A percentile compares a stretch with the other conserved stretches of the same genome.
Conservation (phyloP, 2,888 invertebrate genomes). For the Entomobrya proxima region DNA sequence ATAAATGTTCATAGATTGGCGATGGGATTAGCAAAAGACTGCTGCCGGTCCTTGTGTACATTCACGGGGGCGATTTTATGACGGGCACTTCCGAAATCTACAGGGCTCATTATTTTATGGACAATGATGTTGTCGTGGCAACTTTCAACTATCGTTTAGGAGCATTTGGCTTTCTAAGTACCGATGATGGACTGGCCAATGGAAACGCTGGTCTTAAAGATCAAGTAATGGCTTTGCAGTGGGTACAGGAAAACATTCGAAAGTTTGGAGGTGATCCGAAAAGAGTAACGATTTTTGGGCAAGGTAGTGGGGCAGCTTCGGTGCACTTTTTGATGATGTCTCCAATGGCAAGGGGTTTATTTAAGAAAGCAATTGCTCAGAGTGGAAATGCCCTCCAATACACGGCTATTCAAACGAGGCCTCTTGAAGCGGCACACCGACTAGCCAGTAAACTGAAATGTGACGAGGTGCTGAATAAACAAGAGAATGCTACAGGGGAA, state of each 20-base stretch:
- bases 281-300: slow-evolving; percentile 60
- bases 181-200: slow-evolving; percentile 53
- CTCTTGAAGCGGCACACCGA: slow-evolving; percentile 68
- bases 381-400: slow-evolving; percentile 63
- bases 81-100: slow-evolving; percentile 66
- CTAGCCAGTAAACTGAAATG: slow-evolving; percentile 66
- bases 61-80: slow-evolving; percentile 68
- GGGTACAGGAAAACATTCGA: slow-evolving; percentile 67
- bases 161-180: slow-evolving; percentile 68
- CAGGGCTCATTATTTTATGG: slow-evolving; percentile 69
- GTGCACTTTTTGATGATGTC: slow-evolving; percentile 71
- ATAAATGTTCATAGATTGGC: slow-evolving; percentile 23
- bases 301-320: slow-evolving; percentile 61
- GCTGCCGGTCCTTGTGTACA: slow-evolving; percentile 67
- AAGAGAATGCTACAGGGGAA: slow-evolving; percentile 56
- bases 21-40: slow-evolving; percentile 67
- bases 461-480: slow-evolving; percentile 56
- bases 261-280: slow-evolving; percentile 67
- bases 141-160: slow-evolving; percentile 69
- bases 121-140: slow-evolving; percentile 61
- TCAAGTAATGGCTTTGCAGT: slow-evolving; percentile 63
- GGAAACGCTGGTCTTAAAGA: slow-evolving; percentile 67
- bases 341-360: slow-evolving; percentile 68
- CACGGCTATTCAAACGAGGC: slow-evolving; percentile 61
- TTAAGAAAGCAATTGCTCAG: slow-evolving; percentile 68